Percentiles rank a stretch among this genome's conserved stretches.
Conservation (phyloP, 2,797 vertebrate genomes). For the Halcyon badia region DNA sequence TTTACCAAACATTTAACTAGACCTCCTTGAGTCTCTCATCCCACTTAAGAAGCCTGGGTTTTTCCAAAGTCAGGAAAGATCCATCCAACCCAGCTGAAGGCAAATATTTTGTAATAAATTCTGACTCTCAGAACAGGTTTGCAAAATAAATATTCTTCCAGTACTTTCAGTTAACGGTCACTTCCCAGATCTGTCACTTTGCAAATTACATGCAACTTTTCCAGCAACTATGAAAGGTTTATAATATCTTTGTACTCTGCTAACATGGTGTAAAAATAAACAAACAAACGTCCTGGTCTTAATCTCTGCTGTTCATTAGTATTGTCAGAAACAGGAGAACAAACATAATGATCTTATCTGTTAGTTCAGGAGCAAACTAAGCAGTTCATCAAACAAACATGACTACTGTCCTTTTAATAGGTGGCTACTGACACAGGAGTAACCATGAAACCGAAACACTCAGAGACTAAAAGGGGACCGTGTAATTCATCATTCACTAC, state of each 20-base stretch:
- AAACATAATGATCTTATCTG: constrained; percentile 33
- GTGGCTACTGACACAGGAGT: not conserved
- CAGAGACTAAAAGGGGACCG: not conserved
- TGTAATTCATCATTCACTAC: not conserved
- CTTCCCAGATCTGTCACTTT: not conserved
- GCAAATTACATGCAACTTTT: not conserved
- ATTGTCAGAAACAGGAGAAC: constrained; percentile 6
- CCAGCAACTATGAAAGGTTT: not conserved
- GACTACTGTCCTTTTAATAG: constrained; percentile 17
- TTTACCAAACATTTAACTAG: constrained; percentile 2
- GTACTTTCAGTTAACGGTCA: not conserved
- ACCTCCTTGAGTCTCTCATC: not conserved
- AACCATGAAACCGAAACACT: not conserved
- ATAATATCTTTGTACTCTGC: not conserved
- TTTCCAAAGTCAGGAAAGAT: constrained; percentile 33
- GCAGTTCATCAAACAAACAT: constrained; percentile 24
- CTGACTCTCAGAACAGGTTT: not conserved
- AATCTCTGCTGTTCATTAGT: constrained; percentile 9
- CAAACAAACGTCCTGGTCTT: constrained; percentile 2
- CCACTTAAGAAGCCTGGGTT: not conserved
- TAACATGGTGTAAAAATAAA: constrained; percentile 25
- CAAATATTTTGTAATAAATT: constrained; percentile 8
- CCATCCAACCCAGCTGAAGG: not conserved
- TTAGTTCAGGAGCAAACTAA: constrained; percentile 41
- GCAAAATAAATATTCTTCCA: constrained; percentile 1